These are phyloP conservation scores for Thera obeliscata DNA, from an alignment of 2,888 invertebrate species.

Conservation along the genomic window DNA sequence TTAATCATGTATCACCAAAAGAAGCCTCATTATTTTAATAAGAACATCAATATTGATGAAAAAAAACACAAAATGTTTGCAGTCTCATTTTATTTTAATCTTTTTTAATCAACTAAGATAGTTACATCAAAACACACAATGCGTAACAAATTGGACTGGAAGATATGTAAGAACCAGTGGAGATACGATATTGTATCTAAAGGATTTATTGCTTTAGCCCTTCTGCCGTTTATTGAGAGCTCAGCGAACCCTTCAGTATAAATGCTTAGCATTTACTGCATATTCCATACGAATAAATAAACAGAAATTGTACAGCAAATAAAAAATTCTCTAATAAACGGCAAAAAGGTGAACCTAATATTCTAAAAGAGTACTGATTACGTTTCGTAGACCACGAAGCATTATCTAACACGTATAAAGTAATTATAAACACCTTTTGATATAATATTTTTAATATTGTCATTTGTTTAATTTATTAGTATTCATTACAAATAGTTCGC, in stretches of 20 bases:
- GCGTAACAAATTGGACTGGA: conserved; percentile 79
- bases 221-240: conserved; percentile 36
- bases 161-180: conserved; percentile 72
- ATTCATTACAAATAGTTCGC: conserved; percentile 75
- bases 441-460: conserved; percentile 81
- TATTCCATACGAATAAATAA: conserved; percentile 45
- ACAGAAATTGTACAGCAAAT: conserved; percentile 39
- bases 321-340: conserved; percentile 54
- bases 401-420: conserved; percentile 73
- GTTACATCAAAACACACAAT: conserved; percentile 81
- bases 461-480: conserved; percentile 79
- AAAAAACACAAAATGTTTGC: conserved; percentile 63
- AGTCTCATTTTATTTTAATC: conserved; percentile 80
- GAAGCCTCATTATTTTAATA: neutral
- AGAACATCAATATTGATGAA: conserved; percentile 25
- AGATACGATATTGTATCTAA: conserved; percentile 63
- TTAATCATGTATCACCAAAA: neutral
- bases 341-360: conserved; percentile 58
- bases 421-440: conserved; percentile 76
- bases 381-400: conserved; percentile 69
- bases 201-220: conserved; percentile 46
- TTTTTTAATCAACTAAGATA: conserved; percentile 76
- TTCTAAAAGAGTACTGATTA: conserved; percentile 61
- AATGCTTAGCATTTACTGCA: conserved; percentile 46
- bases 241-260: conserved; percentile 24